A percentile compares a stretch with the other conserved stretches of the same genome.
These are phyloP conservation scores for Leiothrix lutea DNA, from an alignment of 2,113 vertebrate species.

Conservation along the genomic window DNA sequence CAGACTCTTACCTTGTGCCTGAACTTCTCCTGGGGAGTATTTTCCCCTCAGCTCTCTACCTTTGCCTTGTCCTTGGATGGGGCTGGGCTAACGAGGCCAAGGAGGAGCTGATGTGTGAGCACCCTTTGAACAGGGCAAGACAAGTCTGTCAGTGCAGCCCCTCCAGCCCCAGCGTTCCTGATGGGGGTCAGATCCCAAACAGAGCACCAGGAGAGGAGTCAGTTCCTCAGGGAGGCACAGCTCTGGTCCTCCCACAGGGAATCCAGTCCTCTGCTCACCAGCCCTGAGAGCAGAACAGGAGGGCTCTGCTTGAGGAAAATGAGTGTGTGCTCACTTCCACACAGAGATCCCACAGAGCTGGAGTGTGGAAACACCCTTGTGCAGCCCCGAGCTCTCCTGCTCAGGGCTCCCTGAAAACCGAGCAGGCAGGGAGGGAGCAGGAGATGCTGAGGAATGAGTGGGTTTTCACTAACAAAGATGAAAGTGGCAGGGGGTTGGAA, in stretches of 20 bases:
- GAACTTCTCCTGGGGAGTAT: not conserved
- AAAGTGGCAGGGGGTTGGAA: not conserved
- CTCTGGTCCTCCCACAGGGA: not conserved
- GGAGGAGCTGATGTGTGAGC: not conserved
- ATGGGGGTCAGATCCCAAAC: not conserved
- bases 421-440: not conserved
- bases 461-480: not conserved
- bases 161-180: slow-evolving; percentile 11
- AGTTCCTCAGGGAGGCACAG: not conserved
- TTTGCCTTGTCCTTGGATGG: not conserved
- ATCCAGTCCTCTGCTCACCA: not conserved
- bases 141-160: slow-evolving; percentile 9
- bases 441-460: not conserved
- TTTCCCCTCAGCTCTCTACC: not conserved
- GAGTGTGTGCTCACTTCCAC: accelerated
- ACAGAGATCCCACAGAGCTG: accelerated
- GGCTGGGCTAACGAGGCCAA: not conserved
- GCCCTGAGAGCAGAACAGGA: not conserved
- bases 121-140: not conserved
- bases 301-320: not conserved
- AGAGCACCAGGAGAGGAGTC: not conserved
- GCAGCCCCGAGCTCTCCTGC: not conserved
- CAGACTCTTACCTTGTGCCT: not conserved
- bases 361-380: not conserved
- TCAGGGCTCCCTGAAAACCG: not conserved